Evolutionary conservation across 2,888 invertebrate species (phyloP).

Genomic region (Drosophila kuntzei): DNA sequence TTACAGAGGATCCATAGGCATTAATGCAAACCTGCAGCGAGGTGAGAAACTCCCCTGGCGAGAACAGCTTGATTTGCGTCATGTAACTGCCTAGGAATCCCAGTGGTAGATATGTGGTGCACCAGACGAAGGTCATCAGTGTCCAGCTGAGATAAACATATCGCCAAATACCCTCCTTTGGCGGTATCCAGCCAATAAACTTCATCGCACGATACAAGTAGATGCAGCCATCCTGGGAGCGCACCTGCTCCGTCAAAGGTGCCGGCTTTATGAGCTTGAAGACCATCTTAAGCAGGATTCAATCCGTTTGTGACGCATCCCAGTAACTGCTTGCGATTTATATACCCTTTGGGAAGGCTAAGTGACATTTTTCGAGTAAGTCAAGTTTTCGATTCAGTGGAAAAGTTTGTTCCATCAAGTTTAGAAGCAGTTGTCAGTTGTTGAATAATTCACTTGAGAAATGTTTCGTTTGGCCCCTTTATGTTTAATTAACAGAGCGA

Average conservation of each 20-base stretch:
- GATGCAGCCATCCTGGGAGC: slow-evolving; percentile 62
- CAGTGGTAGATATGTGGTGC: slow-evolving; percentile 58
- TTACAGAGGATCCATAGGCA: slow-evolving; percentile 66
- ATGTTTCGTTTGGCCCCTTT: slow-evolving; percentile 40
- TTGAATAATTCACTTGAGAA: slow-evolving; percentile 69
- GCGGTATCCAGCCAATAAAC: slow-evolving; percentile 62
- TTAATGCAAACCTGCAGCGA: slow-evolving; percentile 74
- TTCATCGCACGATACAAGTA: slow-evolving; percentile 64
- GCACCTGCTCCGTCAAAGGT: slow-evolving; percentile 42
- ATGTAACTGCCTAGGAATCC: slow-evolving; percentile 63
- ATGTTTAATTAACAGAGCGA: slow-evolving; percentile 60
- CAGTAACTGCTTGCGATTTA: slow-evolving; percentile 23
- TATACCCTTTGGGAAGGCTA: slow-evolving; percentile 33
- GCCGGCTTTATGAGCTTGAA: slow-evolving; percentile 56
- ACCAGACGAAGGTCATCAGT: slow-evolving; percentile 41
- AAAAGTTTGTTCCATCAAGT: slow-evolving; percentile 58
- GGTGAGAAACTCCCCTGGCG: slow-evolving; percentile 70
- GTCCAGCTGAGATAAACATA: slow-evolving; percentile 59
- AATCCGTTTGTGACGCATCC: slow-evolving; percentile 2
- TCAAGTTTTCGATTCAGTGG: slow-evolving; percentile 47
- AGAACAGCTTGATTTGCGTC: slow-evolving; percentile 57
- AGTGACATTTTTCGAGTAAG: slow-evolving; percentile 14
- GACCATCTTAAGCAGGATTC: slow-evolving; percentile 47
- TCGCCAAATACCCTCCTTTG: slow-evolving; percentile 44
- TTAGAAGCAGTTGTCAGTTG: slow-evolving; percentile 36